A percentile compares a stretch with the other conserved stretches of the same genome.
Evolutionary conservation across 2,797 vertebrate species (phyloP).

Genomic region (Silurus lanzhouensis): DNA sequence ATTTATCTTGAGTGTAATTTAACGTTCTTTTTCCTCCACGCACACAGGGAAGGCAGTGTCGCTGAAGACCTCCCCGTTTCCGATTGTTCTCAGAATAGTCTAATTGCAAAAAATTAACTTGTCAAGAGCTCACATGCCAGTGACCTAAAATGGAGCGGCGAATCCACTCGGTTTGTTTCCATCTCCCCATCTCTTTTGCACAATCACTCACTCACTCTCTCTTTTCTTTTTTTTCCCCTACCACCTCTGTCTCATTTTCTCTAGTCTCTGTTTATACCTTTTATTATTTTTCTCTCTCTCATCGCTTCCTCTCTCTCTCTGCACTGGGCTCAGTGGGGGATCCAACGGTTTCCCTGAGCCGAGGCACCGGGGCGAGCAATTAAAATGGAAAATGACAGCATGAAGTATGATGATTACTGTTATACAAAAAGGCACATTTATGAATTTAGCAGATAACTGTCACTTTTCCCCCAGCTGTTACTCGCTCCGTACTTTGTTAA

Average conservation of each 20-base stretch:
- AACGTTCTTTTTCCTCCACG: constrained; percentile 41
- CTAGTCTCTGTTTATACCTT: constrained; percentile 38
- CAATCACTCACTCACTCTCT: constrained; percentile 38
- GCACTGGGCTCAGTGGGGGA: constrained; percentile 84
- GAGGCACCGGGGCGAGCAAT: constrained; percentile 88
- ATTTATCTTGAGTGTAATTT: constrained; percentile 60
- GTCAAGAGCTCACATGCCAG: constrained; percentile 83
- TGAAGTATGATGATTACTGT: constrained; percentile 92
- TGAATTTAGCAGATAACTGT: constrained; percentile 91
- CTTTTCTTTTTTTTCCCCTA: constrained; percentile 63
- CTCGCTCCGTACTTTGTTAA: constrained; percentile 82
- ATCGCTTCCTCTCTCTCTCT: constrained; percentile 53
- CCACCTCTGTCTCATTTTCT: constrained; percentile 41
- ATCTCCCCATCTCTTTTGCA: constrained; percentile 27
- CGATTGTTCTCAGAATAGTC: constrained; percentile 81
- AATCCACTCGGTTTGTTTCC: constrained; percentile 60
- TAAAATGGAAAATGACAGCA: constrained; percentile 92
- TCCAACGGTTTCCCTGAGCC: constrained; percentile 84
- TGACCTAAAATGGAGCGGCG: constrained; percentile 80
- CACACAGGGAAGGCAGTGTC: constrained; percentile 63
- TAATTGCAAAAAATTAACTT: constrained; percentile 91
- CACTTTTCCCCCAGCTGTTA: constrained; percentile 76
- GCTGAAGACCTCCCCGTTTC: constrained; percentile 75
- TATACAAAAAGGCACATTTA: constrained; percentile 89
- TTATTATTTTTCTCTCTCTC: constrained; percentile 32